These are phyloP conservation scores for Hemicordylus capensis DNA, from an alignment of 2,113 vertebrate genomes.

Conservation along the genomic window DNA sequence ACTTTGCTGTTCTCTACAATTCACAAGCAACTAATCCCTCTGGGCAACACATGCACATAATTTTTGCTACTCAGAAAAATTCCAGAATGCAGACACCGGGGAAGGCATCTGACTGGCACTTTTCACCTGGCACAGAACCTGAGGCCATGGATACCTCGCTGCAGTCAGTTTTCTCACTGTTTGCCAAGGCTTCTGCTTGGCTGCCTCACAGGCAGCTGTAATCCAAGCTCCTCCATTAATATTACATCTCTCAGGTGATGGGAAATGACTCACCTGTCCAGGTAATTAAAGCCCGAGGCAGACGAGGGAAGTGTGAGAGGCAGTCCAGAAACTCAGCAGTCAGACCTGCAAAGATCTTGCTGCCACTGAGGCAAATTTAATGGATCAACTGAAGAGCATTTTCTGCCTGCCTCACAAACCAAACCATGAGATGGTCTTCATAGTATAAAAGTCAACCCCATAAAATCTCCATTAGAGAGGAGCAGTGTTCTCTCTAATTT, in stretches of 20 bases:
- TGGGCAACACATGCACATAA: neutral
- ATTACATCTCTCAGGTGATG: slow-evolving; percentile 54
- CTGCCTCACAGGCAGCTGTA: slow-evolving; percentile 34
- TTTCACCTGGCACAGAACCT: neutral
- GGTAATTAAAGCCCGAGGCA: slow-evolving; percentile 62
- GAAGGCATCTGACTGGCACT: fast-evolving
- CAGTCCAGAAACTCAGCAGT: neutral
- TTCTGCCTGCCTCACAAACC: neutral
- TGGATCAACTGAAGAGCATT: neutral
- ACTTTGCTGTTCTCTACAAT: neutral
- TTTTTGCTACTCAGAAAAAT: neutral
- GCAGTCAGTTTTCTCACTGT: neutral
- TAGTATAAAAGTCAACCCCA: neutral
- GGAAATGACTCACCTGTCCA: slow-evolving; percentile 45
- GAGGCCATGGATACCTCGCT: neutral
- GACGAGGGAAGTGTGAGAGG: neutral
- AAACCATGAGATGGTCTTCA: fast-evolving
- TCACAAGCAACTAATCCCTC: neutral
- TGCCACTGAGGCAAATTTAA: neutral
- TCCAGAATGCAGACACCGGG: neutral
- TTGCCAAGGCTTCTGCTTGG: neutral
- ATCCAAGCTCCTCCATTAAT: slow-evolving; percentile 63
- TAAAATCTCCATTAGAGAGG: neutral
- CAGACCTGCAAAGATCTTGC: neutral
- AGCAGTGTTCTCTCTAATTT: no score